Conservation (phyloP, 1,140 invertebrate genomes). For the Conus betulinus region DNA sequence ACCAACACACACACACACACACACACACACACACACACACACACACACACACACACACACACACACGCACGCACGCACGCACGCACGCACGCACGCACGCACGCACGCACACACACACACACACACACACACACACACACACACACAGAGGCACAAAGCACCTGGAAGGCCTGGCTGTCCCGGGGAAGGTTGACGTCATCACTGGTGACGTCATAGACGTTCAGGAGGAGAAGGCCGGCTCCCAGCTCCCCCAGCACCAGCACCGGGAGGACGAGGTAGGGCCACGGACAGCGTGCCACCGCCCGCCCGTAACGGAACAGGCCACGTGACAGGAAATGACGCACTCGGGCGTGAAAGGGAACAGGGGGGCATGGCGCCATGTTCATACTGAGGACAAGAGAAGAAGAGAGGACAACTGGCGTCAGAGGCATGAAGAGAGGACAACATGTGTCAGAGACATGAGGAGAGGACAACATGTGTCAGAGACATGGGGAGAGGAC, state of each 20-base stretch:
- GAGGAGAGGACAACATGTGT: background rate
- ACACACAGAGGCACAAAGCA: background rate
- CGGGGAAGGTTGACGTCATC: background rate
- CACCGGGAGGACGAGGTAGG: conserved; percentile 20
- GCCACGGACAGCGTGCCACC: conserved; percentile 18
- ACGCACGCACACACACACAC: background rate
- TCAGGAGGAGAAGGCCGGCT: conserved; percentile 5
- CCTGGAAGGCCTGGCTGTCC: conserved; percentile 9
- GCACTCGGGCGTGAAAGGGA: background rate
- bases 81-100: background rate
- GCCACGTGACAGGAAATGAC: conserved; percentile 4
- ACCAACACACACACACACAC: background rate
- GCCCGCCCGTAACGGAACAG: conserved; percentile 18
- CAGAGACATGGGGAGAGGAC: background rate
- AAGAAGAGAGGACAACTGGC: background rate
- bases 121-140: no score
- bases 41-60: background rate
- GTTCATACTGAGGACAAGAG: background rate
- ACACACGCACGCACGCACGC: background rate
- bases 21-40: conserved; percentile 15
- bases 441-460: background rate
- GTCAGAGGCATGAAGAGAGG: background rate
- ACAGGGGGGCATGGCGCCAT: background rate
- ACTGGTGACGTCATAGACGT: background rate
- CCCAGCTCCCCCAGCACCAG: conserved; percentile 24